Conservation (phyloP, 30 jellyfish, hydroid and myxozoan genomes). For the Phacellophora camtschatica region DNA sequence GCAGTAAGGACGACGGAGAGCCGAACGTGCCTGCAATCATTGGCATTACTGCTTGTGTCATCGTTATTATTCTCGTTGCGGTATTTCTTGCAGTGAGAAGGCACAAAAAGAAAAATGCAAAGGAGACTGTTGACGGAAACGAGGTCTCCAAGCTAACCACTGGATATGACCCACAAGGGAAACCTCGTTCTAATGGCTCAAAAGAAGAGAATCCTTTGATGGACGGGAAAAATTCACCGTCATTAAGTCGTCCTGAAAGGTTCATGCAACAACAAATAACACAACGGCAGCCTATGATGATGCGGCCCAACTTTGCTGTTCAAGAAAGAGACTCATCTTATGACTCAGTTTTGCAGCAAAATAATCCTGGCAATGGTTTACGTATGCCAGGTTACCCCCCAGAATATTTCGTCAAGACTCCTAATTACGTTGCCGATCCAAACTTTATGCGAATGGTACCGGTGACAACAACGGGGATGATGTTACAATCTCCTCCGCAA, state of each 20-base stretch:
- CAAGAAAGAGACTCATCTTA: constrained; percentile 50
- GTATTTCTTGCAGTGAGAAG: constrained; percentile 75
- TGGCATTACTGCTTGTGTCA: constrained; percentile 81
- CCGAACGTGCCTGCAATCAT: constrained; percentile 79
- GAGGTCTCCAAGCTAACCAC: constrained; percentile 54
- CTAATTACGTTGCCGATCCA: constrained; percentile 48
- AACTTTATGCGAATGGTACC: constrained; percentile 61
- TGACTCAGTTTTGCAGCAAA: constrained; percentile 23
- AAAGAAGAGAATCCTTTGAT: constrained; percentile 53
- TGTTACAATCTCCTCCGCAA: constrained; percentile 16
- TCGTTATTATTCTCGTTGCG: constrained; percentile 71
- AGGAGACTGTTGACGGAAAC: constrained; percentile 35
- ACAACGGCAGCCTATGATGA: not conserved
- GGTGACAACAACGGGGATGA: constrained; percentile 35
- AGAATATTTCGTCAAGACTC: constrained; percentile 27
- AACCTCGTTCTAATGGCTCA: constrained; percentile 3
- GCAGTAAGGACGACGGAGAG: not conserved
- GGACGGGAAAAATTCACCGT: constrained; percentile 28
- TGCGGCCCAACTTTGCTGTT: constrained; percentile 5
- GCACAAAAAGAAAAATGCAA: constrained; percentile 29
- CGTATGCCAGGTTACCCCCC: constrained; percentile 34
- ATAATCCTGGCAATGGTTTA: not conserved
- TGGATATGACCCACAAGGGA: constrained; percentile 48
- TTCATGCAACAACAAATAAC: not conserved
- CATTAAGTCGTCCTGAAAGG: constrained; percentile 26